Evolutionary conservation across 2,888 invertebrate species (phyloP), one percentile per base, ranked within the genome.

Genomic region (Electrophaes corylata): DNA sequence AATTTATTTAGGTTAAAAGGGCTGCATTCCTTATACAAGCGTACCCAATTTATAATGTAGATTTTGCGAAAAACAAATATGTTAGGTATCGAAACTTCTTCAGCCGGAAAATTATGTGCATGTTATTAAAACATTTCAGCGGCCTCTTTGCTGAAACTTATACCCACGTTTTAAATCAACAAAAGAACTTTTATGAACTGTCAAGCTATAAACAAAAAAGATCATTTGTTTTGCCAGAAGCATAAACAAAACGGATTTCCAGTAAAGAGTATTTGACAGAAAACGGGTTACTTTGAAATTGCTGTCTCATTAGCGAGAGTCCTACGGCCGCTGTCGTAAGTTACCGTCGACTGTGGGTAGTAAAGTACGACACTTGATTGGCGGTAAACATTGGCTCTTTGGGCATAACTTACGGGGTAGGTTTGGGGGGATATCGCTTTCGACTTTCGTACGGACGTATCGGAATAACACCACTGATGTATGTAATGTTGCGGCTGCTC

Each of bases 311-410:
- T 89, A 88, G 78, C 74, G 60, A 73, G 79, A 84, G 86, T 84
- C 75, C 81, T 80, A 75, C 71, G 84, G 80, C 76, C 84, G 84
- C 86, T 85, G 82, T 67, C 78, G 83, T 85, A 88, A 90, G 82
- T 87, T 88, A 90, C 81, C 78, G 83, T 67, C 79, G 79, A 74
- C 75, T 69, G 72, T 75, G 62, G 70, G 81, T 75, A 80, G 78
- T 91, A 90, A 90, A 90, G 69, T 89, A 81, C 74, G 72, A 67
- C 74, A 83, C 79, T 88, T 86, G 85, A 89, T 88, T 81, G 85
- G 78, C 78, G 80, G 74, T 80, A 85, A 88, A 87, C 66, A 68
- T 63, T 63, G 64, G 53, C 63, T 57, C 56, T 54, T 62, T 55
- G 62, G 57, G 55, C 60, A 59, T 66, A 67, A 64, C 64, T 66